A percentile compares a stretch with the other conserved stretches of the same genome.
Evolutionary conservation across 2,888 invertebrate genomes (phyloP).

Genomic region (Oscheius sp.): DNA sequence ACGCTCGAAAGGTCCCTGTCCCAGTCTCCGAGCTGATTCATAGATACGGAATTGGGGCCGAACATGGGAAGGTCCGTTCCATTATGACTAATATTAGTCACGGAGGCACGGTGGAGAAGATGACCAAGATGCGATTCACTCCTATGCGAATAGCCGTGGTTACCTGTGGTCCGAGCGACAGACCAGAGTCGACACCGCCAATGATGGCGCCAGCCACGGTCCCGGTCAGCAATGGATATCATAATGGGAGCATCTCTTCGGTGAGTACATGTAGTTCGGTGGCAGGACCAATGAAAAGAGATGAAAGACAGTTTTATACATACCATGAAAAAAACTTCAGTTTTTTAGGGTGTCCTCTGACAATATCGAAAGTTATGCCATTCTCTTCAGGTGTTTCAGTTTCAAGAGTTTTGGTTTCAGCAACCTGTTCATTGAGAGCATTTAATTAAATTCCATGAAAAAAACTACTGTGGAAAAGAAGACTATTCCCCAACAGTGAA

Average conservation of each 20-base stretch:
- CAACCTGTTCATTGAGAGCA: no score
- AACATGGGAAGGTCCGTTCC: slow-evolving; percentile 30
- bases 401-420: no score
- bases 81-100: slow-evolving; percentile 52
- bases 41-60: slow-evolving; percentile 30
- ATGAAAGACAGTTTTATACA: no score
- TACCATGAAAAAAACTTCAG: no score
- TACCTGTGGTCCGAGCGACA: slow-evolving; percentile 28
- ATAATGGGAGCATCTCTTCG: not conserved
- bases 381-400: no score
- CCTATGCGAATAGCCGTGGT: slow-evolving; percentile 71
- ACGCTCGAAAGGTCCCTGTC: slow-evolving; percentile 21
- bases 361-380: no score
- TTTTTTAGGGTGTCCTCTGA: no score
- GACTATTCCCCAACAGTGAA: no score
- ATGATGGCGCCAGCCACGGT: slow-evolving; percentile 14
- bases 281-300: no score
- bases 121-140: slow-evolving; percentile 60
- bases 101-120: slow-evolving; percentile 46
- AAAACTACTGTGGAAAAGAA: no score
- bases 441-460: no score
- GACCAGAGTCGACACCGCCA: slow-evolving; percentile 5
- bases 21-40: slow-evolving; percentile 19
- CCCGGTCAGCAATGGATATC: slow-evolving; percentile 7
- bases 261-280: not conserved